phyloP scores from a whole-genome alignment of 2,888 invertebrate genomes.

The Euzetes globulus region DNA sequence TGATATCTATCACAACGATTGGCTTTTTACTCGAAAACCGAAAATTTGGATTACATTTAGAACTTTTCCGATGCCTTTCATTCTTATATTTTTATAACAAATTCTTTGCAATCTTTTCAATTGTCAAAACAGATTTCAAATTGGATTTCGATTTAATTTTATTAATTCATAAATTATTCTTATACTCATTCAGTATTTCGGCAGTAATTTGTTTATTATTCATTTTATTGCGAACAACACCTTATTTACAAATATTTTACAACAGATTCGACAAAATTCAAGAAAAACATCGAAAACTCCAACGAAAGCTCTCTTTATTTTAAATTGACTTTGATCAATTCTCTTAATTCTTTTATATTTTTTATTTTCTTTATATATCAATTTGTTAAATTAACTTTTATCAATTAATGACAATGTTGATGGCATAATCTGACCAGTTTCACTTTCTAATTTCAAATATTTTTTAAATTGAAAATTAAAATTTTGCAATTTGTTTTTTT shows the following conservation, averaged over 20 bases:
- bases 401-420: no score
- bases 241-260: neutral
- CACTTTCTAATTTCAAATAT: no score
- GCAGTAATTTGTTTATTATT: neutral
- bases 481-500: no score
- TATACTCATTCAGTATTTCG: neutral
- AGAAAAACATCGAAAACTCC: neutral
- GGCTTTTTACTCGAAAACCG: conserved; percentile 38
- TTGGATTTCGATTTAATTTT: neutral
- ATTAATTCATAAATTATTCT: neutral
- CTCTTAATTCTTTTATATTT: no score
- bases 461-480: no score
- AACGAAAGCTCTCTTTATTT: no score
- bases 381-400: no score
- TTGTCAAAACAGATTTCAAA: neutral
- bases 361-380: no score
- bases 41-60: conserved; percentile 35
- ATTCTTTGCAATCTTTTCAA: neutral
- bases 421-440: no score
- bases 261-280: neutral
- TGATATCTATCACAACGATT: conserved; percentile 36
- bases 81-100: conserved; percentile 41
- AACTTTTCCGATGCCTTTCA: conserved; percentile 41
- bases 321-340: no score
- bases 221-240: neutral